Evolutionary conservation across 2,113 vertebrate genomes (phyloP).

Genomic region (Bucco capensis): DNA sequence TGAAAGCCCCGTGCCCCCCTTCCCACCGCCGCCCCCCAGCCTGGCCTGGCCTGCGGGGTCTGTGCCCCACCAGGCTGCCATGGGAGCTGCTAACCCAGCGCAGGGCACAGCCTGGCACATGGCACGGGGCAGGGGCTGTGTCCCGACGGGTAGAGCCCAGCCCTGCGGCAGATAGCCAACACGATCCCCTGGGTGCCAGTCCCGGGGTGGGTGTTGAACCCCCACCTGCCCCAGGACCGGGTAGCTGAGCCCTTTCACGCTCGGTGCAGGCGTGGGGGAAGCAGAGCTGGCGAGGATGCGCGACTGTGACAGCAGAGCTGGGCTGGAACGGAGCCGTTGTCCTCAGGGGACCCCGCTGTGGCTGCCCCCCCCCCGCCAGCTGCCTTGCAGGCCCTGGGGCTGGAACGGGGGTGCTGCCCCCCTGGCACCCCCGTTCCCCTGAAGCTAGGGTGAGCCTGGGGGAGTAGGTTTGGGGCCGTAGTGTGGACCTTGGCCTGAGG

Average conservation of each 20-base stretch:
- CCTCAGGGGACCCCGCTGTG: constrained; percentile 7
- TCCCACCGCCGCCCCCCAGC: not conserved
- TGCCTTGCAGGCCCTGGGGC: not conserved
- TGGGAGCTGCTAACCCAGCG: not conserved
- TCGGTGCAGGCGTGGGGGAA: not conserved
- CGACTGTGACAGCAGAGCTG: not conserved
- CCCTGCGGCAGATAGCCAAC: not conserved
- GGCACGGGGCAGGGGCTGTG: not conserved
- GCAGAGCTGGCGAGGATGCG: fast-evolving
- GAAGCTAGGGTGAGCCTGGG: no score
- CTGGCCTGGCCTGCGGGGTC: not conserved
- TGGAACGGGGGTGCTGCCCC: not conserved
- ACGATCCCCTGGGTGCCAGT: not conserved
- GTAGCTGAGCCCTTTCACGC: not conserved
- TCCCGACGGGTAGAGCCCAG: not conserved
- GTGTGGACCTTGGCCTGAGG: no score
- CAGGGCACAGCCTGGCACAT: not conserved
- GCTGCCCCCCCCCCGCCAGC: not conserved
- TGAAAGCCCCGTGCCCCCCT: constrained; percentile 30
- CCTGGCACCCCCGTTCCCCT: fast-evolving
- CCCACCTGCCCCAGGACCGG: fast-evolving
- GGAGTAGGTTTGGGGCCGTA: not conserved
- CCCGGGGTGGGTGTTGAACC: not conserved
- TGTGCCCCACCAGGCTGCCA: not conserved
- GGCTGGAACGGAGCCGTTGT: not conserved